Conservation (phyloP, 2,888 invertebrate genomes). For the Oligia fasciuncula region DNA sequence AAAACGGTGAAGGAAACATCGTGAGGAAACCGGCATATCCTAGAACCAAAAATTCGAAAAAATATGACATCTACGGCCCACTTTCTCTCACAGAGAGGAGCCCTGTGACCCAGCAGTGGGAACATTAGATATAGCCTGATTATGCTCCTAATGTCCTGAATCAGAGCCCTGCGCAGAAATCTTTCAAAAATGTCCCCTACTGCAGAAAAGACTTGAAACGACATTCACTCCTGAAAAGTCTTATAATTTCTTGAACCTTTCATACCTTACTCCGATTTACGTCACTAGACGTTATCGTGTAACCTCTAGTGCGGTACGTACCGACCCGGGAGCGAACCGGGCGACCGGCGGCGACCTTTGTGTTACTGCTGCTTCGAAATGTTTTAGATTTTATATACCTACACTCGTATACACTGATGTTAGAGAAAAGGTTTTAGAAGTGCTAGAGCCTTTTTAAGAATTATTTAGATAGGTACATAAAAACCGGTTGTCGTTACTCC, state of each 20-base stretch:
- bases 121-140: too few relatives aligned
- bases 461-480: neutral
- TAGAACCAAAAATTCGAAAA: too few relatives aligned
- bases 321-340: constrained; percentile 45
- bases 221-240: neutral
- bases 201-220: neutral
- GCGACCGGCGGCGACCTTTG: constrained; percentile 81
- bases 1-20: too few relatives aligned
- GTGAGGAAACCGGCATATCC: too few relatives aligned
- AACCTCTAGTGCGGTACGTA: constrained; percentile 54
- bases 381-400: neutral
- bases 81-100: too few relatives aligned
- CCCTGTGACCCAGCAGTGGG: too few relatives aligned
- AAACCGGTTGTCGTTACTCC: neutral
- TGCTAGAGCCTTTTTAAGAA: too few relatives aligned
- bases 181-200: neutral
- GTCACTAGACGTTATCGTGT: constrained; percentile 31
- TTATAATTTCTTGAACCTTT: constrained; percentile 15
- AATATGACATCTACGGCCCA: too few relatives aligned
- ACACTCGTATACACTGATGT: neutral
- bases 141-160: neutral
- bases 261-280: neutral
- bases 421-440: neutral
- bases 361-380: constrained; percentile 7
- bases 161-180: neutral